Evolutionary conservation across 1,140 invertebrate genomes (phyloP).

Genomic region (Drosophila kurseongensis): DNA sequence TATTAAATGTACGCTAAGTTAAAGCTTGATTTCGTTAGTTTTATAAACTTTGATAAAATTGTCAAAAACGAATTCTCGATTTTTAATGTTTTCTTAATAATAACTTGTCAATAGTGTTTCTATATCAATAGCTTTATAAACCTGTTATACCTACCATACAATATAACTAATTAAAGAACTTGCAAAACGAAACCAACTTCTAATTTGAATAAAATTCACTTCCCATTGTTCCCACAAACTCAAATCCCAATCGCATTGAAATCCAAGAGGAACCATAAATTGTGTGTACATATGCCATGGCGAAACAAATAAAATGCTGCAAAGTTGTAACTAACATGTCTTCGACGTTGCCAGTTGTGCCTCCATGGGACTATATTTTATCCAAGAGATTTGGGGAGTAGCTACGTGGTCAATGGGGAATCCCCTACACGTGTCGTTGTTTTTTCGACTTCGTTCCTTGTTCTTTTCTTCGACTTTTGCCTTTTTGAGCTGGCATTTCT

Average conservation of each 20-base stretch:
- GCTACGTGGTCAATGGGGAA: slow-evolving; percentile 58
- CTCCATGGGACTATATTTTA: slow-evolving; percentile 66
- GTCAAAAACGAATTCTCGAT: no score
- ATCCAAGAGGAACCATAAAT: slow-evolving; percentile 45
- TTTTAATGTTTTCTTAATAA: not conserved
- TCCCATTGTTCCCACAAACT: slow-evolving; percentile 8
- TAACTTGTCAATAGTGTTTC: not conserved
- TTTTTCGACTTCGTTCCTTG: slow-evolving; percentile 4
- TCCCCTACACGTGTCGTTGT: slow-evolving; percentile 38
- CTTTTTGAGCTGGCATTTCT: slow-evolving; percentile 2
- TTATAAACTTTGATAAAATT: no score
- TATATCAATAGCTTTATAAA: not conserved
- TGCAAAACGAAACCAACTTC: not conserved
- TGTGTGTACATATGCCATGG: slow-evolving; percentile 4
- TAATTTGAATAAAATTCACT: slow-evolving; percentile 21
- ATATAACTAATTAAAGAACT: slow-evolving; percentile 11
- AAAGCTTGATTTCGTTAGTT: no score
- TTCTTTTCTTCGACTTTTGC: slow-evolving; percentile 33
- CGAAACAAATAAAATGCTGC: slow-evolving; percentile 45
- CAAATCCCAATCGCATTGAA: slow-evolving; percentile 16
- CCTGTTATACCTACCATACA: not conserved
- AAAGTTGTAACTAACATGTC: slow-evolving; percentile 67
- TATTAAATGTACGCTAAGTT: no score
- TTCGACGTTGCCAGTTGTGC: slow-evolving; percentile 47
- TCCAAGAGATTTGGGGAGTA: slow-evolving; percentile 32